Conservation (phyloP, 2,113 vertebrate genomes). For the Phylloscopus trochilus region DNA sequence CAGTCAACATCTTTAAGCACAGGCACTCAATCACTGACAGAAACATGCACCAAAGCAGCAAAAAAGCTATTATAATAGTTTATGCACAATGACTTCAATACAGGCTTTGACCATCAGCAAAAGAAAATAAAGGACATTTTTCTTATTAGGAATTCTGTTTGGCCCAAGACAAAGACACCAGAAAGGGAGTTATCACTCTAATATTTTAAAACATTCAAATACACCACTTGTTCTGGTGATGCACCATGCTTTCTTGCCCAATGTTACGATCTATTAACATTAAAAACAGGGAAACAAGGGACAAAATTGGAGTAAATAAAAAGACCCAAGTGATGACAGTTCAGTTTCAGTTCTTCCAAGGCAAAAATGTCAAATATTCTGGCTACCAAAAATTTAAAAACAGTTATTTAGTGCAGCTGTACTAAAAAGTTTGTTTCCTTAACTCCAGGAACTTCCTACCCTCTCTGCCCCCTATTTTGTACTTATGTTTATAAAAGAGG, state of each 20-base stretch:
- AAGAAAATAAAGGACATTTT: background rate
- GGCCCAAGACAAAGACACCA: background rate
- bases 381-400: background rate
- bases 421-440: background rate
- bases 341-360: background rate
- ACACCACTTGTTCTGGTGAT: background rate
- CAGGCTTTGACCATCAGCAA: background rate
- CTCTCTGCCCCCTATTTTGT: fast-evolving
- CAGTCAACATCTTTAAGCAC: background rate
- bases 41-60: background rate
- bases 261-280: background rate
- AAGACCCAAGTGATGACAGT: background rate
- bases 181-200: background rate
- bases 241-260: background rate
- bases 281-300: background rate
- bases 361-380: background rate
- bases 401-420: background rate
- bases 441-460: background rate
- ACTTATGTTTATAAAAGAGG: background rate
- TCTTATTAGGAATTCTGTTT: background rate
- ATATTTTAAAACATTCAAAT: background rate
- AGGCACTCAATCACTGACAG: background rate
- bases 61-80: background rate
- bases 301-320: background rate
- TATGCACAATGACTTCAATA: background rate